Evolutionary conservation across 2,888 invertebrate genomes (phyloP).

Genomic region (Orchesellides sinensis): DNA sequence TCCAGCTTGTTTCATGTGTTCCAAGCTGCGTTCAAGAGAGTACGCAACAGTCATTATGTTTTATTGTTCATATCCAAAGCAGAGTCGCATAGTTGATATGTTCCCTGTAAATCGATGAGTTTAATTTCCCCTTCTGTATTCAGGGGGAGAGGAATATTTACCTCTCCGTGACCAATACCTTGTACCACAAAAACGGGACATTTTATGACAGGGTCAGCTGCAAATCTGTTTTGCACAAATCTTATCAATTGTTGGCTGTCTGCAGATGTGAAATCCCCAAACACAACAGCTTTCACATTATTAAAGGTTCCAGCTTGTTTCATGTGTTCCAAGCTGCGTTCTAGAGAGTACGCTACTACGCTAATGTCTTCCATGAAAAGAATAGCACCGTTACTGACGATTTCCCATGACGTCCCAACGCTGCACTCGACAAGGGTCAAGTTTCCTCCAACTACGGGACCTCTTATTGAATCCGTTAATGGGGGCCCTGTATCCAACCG

Average conservation of each 20-base stretch:
- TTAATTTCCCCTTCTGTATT: conserved; percentile 33
- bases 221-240: conserved; percentile 35
- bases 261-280: conserved; percentile 53
- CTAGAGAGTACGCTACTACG: conserved; percentile 45
- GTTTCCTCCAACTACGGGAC: conserved; percentile 61
- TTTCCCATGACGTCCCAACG: conserved; percentile 64
- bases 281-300: conserved; percentile 35
- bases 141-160: conserved; percentile 46
- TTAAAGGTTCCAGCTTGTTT: conserved; percentile 51
- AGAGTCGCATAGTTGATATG: conserved; percentile 1
- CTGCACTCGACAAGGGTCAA: conserved; percentile 54
- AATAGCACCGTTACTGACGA: conserved; percentile 38
- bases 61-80: conserved; percentile 1
- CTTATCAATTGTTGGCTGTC: conserved; percentile 25
- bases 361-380: conserved; percentile 66
- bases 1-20: conserved; percentile 64
- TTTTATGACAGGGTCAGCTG: conserved; percentile 4
- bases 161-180: conserved; percentile 45
- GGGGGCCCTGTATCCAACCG: conserved; percentile 45
- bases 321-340: conserved; percentile 56
- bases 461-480: conserved; percentile 11
- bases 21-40: conserved; percentile 59
- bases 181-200: conserved; percentile 41
- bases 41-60: conserved; percentile 62
- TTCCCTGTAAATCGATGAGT: neutral